phyloP scores from a whole-genome alignment of 2,888 invertebrate species.

The Caenorhabditis afra region DNA sequence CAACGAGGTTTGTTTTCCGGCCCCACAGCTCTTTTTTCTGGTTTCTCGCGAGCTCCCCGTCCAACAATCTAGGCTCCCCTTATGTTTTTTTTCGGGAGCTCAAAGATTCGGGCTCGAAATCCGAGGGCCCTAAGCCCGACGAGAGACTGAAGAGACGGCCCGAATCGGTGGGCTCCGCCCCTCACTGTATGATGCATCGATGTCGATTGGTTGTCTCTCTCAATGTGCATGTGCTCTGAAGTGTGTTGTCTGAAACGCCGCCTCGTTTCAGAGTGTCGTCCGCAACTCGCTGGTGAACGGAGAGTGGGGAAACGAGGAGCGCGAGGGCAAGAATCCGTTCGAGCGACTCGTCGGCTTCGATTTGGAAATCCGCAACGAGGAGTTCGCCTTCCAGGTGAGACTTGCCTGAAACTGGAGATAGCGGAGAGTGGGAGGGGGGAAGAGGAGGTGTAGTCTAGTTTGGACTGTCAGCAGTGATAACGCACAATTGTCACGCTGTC shows the following conservation, averaged over 20 bases:
- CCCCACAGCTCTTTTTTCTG: no score
- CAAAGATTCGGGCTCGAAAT: conserved; percentile 14
- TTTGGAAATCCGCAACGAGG: conserved; percentile 75
- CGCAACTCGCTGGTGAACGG: conserved; percentile 70
- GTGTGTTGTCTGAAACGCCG: no score
- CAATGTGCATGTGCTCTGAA: conserved; percentile 12
- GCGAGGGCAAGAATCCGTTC: conserved; percentile 74
- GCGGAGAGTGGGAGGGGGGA: no score
- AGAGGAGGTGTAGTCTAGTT: no score
- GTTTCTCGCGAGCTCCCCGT: no score
- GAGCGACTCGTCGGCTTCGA: conserved; percentile 75
- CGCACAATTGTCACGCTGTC: no score
- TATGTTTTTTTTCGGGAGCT: neutral
- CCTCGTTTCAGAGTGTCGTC: conserved; percentile 69
- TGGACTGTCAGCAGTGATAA: no score
- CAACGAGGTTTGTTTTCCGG: conserved; percentile 58
- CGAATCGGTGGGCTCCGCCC: conserved; percentile 15
- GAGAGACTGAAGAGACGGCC: conserved; percentile 25
- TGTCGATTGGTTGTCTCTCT: conserved; percentile 16
- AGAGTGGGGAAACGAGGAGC: conserved; percentile 76
- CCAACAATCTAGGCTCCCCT: neutral
- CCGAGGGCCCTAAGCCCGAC: no score
- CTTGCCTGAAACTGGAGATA: no score
- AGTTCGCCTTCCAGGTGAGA: conserved; percentile 75
- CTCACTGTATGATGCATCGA: conserved; percentile 15